Conservation (phyloP, 1,140 invertebrate genomes). For the Chymomyza costata region DNA sequence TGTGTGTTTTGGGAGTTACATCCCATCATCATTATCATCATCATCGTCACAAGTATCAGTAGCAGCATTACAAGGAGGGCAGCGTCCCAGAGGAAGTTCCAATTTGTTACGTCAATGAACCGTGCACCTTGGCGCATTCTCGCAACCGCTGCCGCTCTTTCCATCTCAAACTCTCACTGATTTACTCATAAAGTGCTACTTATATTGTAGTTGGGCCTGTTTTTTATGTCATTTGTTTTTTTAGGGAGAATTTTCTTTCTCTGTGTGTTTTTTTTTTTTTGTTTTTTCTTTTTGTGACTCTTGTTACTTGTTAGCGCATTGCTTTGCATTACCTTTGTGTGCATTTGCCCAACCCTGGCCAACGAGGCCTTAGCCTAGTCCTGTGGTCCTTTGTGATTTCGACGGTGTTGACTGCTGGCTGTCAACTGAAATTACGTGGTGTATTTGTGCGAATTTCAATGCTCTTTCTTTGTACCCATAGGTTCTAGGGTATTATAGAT, state of each 20-base stretch:
- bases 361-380: too few relatives aligned
- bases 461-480: too few relatives aligned
- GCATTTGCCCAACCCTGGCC: too few relatives aligned
- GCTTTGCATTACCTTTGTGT: too few relatives aligned
- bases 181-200: slow-evolving; percentile 46
- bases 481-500: too few relatives aligned
- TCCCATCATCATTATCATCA: slow-evolving; percentile 17
- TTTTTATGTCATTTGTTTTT: too few relatives aligned
- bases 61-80: slow-evolving; percentile 20
- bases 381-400: slow-evolving; percentile 34
- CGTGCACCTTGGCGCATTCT: too few relatives aligned
- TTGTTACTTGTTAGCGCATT: slow-evolving; percentile 7
- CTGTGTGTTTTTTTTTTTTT: slow-evolving; percentile 10
- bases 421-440: slow-evolving; percentile 60
- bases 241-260: slow-evolving; percentile 14
- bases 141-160: too few relatives aligned
- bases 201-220: slow-evolving; percentile 11
- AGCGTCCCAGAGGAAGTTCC: slow-evolving; percentile 69
- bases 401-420: slow-evolving; percentile 51
- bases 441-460: too few relatives aligned
- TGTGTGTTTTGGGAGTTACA: slow-evolving; percentile 49
- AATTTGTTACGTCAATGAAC: slow-evolving; percentile 74
- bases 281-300: slow-evolving; percentile 9
- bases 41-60: slow-evolving; percentile 15
- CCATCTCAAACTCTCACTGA: too few relatives aligned